phyloP scores from a whole-genome alignment of 2,797 vertebrate species.

The Manis pentadactyla region DNA sequence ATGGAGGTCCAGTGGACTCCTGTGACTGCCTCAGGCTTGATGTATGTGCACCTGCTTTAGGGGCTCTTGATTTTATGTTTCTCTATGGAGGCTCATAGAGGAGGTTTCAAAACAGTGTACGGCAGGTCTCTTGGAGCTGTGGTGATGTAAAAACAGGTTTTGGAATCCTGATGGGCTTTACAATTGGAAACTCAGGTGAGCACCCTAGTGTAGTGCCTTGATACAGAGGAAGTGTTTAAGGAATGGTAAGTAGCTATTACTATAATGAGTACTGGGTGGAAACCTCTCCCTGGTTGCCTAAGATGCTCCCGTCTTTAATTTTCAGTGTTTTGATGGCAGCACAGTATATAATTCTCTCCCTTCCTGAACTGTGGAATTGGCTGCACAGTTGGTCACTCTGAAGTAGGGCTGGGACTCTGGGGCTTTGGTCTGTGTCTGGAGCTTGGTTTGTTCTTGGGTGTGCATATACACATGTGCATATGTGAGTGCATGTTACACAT shows the following conservation, averaged over 20 bases:
- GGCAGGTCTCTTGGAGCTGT: neutral
- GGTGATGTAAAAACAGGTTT: neutral
- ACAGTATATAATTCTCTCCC: neutral
- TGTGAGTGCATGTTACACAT: too few relatives aligned
- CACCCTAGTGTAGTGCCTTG: neutral
- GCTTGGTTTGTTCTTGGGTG: neutral
- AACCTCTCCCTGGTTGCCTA: neutral
- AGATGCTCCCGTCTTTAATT: neutral
- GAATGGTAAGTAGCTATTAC: neutral
- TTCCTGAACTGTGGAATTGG: neutral
- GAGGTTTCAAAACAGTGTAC: neutral
- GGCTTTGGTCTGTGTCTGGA: neutral
- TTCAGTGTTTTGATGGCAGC: neutral
- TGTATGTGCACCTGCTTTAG: neutral
- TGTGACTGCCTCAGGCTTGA: neutral
- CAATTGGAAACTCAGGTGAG: neutral
- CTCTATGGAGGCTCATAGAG: neutral
- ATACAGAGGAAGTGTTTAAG: neutral
- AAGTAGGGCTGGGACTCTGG: neutral
- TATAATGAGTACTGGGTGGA: neutral
- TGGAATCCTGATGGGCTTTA: neutral
- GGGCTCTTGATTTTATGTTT: neutral
- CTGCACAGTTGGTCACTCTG: neutral
- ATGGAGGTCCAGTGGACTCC: neutral
- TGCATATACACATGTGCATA: rapidly evolving